phyloP scores from a whole-genome alignment of 2,113 vertebrate species.

The Petrocephalus microphthalmus region DNA sequence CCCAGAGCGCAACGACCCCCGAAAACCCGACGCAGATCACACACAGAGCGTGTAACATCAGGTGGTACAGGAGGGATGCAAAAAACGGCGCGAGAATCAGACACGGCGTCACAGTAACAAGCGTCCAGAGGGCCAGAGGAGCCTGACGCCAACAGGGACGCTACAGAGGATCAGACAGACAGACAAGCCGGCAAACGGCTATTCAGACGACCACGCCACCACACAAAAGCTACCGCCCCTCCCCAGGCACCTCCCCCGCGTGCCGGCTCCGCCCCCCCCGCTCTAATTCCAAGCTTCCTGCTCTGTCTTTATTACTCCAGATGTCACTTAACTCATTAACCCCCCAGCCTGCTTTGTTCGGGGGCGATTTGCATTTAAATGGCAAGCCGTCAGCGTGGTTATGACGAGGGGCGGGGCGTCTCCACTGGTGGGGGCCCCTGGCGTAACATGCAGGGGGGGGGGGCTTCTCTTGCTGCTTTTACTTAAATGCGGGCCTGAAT shows the following conservation, averaged over 20 bases:
- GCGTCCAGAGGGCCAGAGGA: not conserved
- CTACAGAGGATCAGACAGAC: not conserved
- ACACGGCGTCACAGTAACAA: not conserved
- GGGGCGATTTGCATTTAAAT: conserved; percentile 17
- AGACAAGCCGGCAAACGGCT: not conserved
- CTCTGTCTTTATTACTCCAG: conserved; percentile 59
- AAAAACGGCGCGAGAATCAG: not conserved
- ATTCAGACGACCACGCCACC: not conserved
- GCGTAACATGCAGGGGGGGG: not conserved
- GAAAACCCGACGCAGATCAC: not conserved
- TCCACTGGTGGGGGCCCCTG: not conserved
- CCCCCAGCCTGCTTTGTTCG: conserved; percentile 38
- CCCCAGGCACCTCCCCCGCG: conserved; percentile 33
- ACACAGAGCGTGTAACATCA: not conserved
- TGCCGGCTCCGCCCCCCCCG: conserved; percentile 47
- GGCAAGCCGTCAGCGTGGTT: not conserved
- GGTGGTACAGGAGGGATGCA: not conserved
- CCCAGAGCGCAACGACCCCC: conserved; percentile 5
- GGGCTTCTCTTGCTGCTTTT: not conserved
- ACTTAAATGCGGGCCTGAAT: not conserved
- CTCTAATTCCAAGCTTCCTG: conserved; percentile 55
- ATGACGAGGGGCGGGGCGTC: not conserved
- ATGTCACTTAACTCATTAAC: conserved; percentile 63
- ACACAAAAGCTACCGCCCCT: not conserved
- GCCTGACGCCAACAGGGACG: not conserved